Base-by-base conservation (phyloP, 2,888 invertebrate species). In the Schrankia costaestrigalis region DNA sequence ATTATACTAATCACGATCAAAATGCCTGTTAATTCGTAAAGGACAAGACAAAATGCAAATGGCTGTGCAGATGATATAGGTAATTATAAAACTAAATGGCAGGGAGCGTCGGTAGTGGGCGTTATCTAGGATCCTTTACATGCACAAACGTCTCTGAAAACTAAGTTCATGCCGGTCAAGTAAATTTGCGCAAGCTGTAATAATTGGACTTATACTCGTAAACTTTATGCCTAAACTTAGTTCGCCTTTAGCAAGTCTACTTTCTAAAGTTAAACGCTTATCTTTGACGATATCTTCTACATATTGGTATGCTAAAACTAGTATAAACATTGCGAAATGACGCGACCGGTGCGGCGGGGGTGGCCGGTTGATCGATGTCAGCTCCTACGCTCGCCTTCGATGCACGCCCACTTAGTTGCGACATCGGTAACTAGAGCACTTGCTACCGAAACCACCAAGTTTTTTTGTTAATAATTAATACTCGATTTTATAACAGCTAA, bases 371-470 rank as follows among this genome's bases (percentile, higher is more conserved):
- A 73, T 74, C 69, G 76, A 71, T 65, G 72, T 58, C 65, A 53
- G 75, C 78, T 74, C 80, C 81, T 78, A 80, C 81, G 78, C 80
- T 69, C 63, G 56, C 62, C 62, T 62, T 69, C 74, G 68, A 64
- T 65, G 68, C 64, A 75, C 82, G 71, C 81, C 82, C 74, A 81
- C 81, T 43, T 46, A 31, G 69, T 82, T 81, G 72, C 82, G 76
- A 76, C 81, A 81, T 68, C 75, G 64, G 64, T 61, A 83, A 76
- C 80, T 82, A 56, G 83, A 81, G 76, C 81, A 78, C 65, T 76
- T 63, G 72, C 74, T 76, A 72, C 75, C 65, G 63, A 74, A 72
- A 70, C 66, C 44, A 55, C 60, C 38, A n/a, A 38, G 57, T 61
- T 78, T 71, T 75, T 74, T 65, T 68, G 66, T 65, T 68, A 74